Evolutionary conservation across 1,140 invertebrate genomes (phyloP), one percentile per base, ranked within the genome.

Genomic region (fruit fly (Drosophila melanogaster)): DNA sequence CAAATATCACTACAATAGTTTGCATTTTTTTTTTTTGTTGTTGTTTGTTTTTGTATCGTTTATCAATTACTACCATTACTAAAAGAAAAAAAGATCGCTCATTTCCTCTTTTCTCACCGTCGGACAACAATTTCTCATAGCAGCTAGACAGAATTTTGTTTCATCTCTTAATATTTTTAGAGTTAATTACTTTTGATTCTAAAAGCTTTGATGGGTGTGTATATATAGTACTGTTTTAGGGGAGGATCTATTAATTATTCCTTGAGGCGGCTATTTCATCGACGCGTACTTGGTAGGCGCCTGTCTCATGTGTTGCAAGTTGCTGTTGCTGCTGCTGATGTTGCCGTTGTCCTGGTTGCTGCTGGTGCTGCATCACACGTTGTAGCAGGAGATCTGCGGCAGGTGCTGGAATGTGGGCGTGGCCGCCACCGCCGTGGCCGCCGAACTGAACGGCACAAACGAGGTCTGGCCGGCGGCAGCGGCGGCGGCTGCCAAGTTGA

Each of bases 321-420:
- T 70, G 57, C 49, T 71, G 58, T 38, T 76, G 40, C 43, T 79
- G 58, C 43, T 57, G 64, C 43, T 64, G 58, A 33, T 75, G 44
- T 47, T 75, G 62, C 35, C 62, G 44, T 24, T 30, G 22, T 35
- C 58, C 77, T 47, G 53, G 24, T 33, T 71, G 56, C 44, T 53
- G 59, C 43, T 73, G 53, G 17, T 64, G 65, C 43, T 53, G 77
- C 70, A 93, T 94, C 93, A 94, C 92, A 94, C 93, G 81, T 94
- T 94, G 78, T 94, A 94, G 90, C 93, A 94, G 72, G 91, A 92
- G 77, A 94, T 93, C 91, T 94, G 93, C 90, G 93, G 93, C 79
- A 93, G 93, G 84, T 93, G 93, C 72, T 92, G 86, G 74, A 90
- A 91, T 87, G 90, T 85, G 71, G 90, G 79, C 77, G 84, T 81